These are phyloP conservation scores for Neomorphus geoffroyi DNA, from an alignment of 2,797 vertebrate species.

Conservation along the genomic window DNA sequence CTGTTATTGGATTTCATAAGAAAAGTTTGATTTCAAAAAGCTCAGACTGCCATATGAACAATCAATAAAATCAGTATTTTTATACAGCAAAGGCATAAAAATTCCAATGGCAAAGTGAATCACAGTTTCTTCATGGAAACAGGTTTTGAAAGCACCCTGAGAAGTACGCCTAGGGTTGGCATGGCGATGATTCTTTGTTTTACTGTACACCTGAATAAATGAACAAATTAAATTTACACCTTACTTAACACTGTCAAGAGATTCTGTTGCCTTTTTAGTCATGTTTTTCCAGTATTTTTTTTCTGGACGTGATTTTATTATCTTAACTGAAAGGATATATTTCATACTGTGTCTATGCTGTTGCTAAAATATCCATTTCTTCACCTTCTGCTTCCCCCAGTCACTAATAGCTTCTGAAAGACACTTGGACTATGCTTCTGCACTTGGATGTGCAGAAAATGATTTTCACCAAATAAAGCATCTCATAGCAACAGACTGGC, in stretches of 20 bases:
- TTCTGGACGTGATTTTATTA: background rate
- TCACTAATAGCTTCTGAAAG: background rate
- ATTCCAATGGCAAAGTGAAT: background rate
- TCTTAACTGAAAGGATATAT: background rate
- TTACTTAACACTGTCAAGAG: background rate
- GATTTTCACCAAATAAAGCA: background rate
- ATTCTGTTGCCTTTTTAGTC: background rate
- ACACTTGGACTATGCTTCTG: background rate
- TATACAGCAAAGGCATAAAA: background rate
- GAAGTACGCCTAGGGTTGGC: background rate
- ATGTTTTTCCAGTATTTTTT: background rate
- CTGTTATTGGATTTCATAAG: slow-evolving; percentile 30
- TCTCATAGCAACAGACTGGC: background rate
- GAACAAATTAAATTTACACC: background rate
- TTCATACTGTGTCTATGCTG: background rate
- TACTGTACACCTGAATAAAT: background rate
- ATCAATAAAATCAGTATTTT: slow-evolving; percentile 6
- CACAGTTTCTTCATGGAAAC: background rate
- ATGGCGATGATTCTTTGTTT: background rate
- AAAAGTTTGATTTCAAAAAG: slow-evolving; percentile 47
- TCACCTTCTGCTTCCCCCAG: background rate
- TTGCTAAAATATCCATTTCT: background rate
- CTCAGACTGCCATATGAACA: background rate
- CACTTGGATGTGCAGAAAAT: background rate
- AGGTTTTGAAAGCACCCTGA: background rate